phyloP scores from a whole-genome alignment of 1,140 invertebrate genomes.

The Eubasilissa regina region DNA sequence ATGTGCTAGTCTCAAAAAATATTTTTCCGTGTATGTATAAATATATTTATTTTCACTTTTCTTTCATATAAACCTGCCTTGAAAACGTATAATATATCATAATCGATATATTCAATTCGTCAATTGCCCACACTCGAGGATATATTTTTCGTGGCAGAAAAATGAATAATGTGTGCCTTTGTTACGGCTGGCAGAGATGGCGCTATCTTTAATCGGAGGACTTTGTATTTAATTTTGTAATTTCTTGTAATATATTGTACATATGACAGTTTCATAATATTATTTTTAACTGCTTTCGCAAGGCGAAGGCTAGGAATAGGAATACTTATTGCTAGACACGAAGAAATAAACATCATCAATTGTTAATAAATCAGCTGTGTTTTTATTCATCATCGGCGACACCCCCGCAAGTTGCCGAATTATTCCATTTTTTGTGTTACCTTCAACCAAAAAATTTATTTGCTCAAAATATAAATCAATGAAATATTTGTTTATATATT shows the following conservation, averaged over 20 bases:
- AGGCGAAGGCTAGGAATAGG: slow-evolving; percentile 5
- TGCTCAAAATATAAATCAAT: too few species aligned
- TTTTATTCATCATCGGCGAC: too few species aligned
- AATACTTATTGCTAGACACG: slow-evolving; percentile 34
- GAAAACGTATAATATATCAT: background rate
- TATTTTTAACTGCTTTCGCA: slow-evolving; percentile 29
- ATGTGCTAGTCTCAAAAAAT: slow-evolving; percentile 45
- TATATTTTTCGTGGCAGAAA: too few species aligned
- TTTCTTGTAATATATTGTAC: slow-evolving; percentile 49
- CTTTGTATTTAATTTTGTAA: slow-evolving; percentile 39
- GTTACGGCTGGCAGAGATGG: too few species aligned
- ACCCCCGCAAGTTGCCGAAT: too few species aligned
- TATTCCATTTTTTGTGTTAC: too few species aligned
- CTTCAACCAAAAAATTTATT: background rate
- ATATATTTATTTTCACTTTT: slow-evolving; percentile 43
- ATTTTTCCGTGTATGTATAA: slow-evolving; percentile 15
- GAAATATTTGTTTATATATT: background rate
- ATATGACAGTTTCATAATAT: slow-evolving; percentile 32
- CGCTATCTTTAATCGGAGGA: background rate
- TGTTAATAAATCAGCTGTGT: slow-evolving; percentile 41
- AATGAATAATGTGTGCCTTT: too few species aligned
- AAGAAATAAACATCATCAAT: slow-evolving; percentile 47
- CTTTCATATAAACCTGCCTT: background rate
- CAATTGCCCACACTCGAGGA: too few species aligned
- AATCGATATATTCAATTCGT: too few species aligned